Evolutionary conservation across 2,797 vertebrate genomes (phyloP).

Genomic region (Falco berigora): DNA sequence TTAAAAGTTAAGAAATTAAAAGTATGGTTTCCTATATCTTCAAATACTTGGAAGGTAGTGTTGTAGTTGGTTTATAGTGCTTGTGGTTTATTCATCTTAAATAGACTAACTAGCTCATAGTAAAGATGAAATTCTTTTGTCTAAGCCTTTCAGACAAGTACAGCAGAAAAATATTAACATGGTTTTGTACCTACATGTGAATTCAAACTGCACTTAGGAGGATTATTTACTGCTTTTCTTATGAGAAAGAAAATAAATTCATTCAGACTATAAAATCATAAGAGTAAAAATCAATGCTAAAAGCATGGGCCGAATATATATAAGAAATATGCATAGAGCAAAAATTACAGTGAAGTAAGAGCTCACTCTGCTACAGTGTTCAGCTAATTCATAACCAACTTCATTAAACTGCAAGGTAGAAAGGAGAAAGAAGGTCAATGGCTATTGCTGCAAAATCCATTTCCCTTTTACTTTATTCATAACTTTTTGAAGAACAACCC

Average conservation of each 20-base stretch:
- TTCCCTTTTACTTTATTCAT: slow-evolving; percentile 1
- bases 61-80: not conserved
- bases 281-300: not conserved
- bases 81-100: not conserved
- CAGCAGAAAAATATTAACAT: not conserved
- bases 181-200: not conserved
- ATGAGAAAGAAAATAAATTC: not conserved
- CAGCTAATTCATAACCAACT: not conserved
- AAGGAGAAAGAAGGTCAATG: not conserved
- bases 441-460: not conserved
- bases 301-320: not conserved
- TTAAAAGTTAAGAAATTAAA: not conserved
- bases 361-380: not conserved
- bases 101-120: not conserved
- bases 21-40: not conserved
- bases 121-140: not conserved
- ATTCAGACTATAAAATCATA: not conserved
- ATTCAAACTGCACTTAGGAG: not conserved
- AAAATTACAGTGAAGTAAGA: not conserved
- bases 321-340: not conserved
- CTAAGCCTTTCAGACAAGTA: not conserved
- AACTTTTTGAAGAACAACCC: not conserved
- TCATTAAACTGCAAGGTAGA: not conserved
- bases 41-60: not conserved
- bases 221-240: not conserved